Conservation (phyloP, 2,113 vertebrate species). For the Numida meleagris region DNA sequence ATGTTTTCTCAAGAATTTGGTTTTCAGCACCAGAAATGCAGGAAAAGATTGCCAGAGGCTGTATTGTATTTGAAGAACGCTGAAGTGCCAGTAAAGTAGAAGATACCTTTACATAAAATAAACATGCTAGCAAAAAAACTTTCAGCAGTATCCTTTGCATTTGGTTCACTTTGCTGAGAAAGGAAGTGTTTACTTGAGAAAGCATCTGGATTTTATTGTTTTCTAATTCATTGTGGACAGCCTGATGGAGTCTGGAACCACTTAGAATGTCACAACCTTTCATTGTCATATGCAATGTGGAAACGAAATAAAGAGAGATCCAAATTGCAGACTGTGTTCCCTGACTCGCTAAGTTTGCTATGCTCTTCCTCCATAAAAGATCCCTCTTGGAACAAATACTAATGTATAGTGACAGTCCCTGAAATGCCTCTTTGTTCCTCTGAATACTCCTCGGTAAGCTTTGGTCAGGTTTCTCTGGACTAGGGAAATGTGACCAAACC, state of each 20-base stretch:
- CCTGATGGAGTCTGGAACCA: constrained; percentile 57
- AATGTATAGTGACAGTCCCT: background rate
- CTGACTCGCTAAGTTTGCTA: background rate
- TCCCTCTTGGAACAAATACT: background rate
- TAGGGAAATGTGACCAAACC: background rate
- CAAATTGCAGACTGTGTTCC: background rate
- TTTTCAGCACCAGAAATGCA: background rate
- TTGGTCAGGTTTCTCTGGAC: background rate
- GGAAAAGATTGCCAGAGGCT: background rate
- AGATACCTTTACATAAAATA: background rate
- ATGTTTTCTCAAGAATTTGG: background rate
- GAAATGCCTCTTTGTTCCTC: background rate
- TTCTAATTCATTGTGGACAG: constrained; percentile 43
- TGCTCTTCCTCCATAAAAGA: background rate
- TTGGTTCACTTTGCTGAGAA: constrained; percentile 15
- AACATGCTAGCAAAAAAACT: background rate
- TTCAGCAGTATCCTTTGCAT: background rate
- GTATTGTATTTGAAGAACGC: background rate
- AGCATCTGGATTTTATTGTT: constrained; percentile 61
- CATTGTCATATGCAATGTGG: constrained; percentile 56
- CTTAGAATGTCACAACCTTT: constrained; percentile 50
- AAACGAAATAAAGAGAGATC: background rate
- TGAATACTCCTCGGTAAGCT: background rate
- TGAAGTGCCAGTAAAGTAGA: background rate
- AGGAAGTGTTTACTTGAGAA: constrained; percentile 54